Conservation (phyloP, 1,140 invertebrate genomes). For the Ridgeia piscesae region DNA sequence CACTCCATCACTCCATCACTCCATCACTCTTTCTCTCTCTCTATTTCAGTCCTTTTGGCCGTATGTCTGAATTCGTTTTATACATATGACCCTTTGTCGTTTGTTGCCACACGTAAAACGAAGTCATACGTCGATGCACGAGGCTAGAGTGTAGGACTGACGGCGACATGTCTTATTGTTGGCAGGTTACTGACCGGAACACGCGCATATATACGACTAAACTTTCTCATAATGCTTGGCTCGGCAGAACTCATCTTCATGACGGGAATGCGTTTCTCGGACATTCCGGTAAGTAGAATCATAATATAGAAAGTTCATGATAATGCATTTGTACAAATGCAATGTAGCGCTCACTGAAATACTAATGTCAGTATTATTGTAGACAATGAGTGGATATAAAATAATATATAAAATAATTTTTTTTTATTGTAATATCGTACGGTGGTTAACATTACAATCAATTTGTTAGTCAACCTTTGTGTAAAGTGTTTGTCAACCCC, state of each 20-base stretch:
- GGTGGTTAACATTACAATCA: too few species aligned
- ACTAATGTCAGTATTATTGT: neutral
- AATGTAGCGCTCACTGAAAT: neutral
- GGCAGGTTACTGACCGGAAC: neutral
- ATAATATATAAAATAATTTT: too few species aligned
- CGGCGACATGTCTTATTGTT: neutral
- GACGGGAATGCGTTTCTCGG: neutral
- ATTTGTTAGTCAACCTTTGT: too few species aligned
- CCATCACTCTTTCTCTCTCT: too few species aligned
- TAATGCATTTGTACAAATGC: too few species aligned
- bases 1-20: too few species aligned
- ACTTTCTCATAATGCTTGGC: constrained; percentile 11
- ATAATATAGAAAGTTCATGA: neutral
- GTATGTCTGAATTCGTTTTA: too few species aligned
- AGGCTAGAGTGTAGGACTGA: neutral
- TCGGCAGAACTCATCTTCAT: constrained; percentile 16
- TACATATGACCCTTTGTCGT: too few species aligned
- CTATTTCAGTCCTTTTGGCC: too few species aligned
- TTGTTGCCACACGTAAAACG: neutral
- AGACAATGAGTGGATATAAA: neutral
- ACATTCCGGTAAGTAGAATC: constrained; percentile 2
- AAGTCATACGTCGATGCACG: neutral
- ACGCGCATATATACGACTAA: constrained; percentile 8
- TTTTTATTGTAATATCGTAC: too few species aligned
- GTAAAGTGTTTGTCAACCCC: too few species aligned